Conservation (phyloP, 2,888 invertebrate genomes). For the Blastobasis lacticolella region DNA sequence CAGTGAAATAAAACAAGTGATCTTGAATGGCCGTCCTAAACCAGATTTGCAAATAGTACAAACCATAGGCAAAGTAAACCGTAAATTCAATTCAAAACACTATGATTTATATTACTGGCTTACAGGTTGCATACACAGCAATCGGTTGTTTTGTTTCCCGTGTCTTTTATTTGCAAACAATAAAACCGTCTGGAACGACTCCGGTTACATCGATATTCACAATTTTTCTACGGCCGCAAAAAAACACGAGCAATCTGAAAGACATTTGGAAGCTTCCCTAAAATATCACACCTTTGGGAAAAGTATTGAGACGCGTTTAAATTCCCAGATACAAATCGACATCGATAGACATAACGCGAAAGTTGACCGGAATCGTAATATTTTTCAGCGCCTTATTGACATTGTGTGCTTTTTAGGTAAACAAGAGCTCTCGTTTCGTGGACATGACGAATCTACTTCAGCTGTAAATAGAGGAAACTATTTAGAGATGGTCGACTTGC, state of each 20-base stretch:
- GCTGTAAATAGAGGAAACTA: conserved; percentile 7
- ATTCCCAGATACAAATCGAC: conserved; percentile 3
- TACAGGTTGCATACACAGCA: conserved; percentile 2
- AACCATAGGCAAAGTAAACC: neutral
- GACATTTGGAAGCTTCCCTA: conserved; percentile 3
- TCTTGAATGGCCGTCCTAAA: neutral
- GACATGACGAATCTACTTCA: conserved; percentile 23
- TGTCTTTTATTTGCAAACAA: conserved; percentile 2
- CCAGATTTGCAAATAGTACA: neutral
- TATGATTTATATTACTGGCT: neutral
- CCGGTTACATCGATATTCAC: conserved; percentile 1
- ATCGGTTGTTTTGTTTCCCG: conserved; percentile 3
- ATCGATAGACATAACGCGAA: conserved; percentile 7
- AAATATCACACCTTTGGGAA: conserved; percentile 5
- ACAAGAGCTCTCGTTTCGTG: conserved; percentile 25
- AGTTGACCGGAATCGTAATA: conserved; percentile 7
- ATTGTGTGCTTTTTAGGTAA: conserved; percentile 4
- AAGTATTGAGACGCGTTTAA: conserved; percentile 6
- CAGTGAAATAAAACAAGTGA: neutral
- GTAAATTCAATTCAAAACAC: neutral
- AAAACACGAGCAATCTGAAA: conserved; percentile 7
- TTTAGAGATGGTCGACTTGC: conserved; percentile 24
- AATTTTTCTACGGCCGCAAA: conserved; percentile 3
- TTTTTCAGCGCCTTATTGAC: conserved; percentile 7
- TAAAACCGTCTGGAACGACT: conserved; percentile 3